Evolutionary conservation across 1,140 invertebrate genomes (phyloP), one percentile per base, ranked within the genome.

Genomic region (Drosophila busckii): DNA sequence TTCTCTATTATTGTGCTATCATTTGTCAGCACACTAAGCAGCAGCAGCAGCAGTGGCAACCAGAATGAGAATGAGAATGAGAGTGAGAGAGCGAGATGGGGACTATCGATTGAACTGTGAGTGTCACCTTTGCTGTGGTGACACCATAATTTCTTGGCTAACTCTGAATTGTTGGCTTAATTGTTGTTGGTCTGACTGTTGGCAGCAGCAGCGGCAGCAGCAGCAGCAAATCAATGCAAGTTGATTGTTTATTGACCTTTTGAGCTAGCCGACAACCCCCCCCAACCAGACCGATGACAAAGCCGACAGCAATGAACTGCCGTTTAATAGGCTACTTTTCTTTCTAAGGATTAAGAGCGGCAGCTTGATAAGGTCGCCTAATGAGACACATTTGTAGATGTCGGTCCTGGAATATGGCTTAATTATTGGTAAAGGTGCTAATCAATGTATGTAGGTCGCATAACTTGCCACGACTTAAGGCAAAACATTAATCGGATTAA

Each of bases 61-160:
- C 9, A 25, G n/a, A 15, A 7, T 7, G 2, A 12, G 37, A 12
- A 28, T 19, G 10, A 20, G 6, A 32, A 50, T 52, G 22, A 22
- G 16, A 25, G 8, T 34, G 13, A 16, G 12, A 19, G 34, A 19
- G 40, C 19, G 23, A 28, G 25, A n/a, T n/a, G n/a, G n/a, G n/a
- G n/a, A n/a, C n/a, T n/a, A n/a, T n/a, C n/a, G n/a, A n/a, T n/a
- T n/a, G n/a, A n/a, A n/a, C n/a, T 46, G 42, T 34, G 37, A 55
- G 38, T 62, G 60, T 78, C 71, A 78, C 67, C 71, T 75, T 44
- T 26, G 41, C 58, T 67, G 54, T 68, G 75, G 69, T 80, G 75
- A 82, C 75, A 80, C 75, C 69, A 82, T 58, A 80, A 75, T 80
- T 75, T 82, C 65, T 70, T 54, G 75, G 73, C 69, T 55, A 75